Evolutionary conservation across 2,888 invertebrate genomes (phyloP), one percentile per base, ranked within the genome.

Genomic region (Stictocephala bisonia): DNA sequence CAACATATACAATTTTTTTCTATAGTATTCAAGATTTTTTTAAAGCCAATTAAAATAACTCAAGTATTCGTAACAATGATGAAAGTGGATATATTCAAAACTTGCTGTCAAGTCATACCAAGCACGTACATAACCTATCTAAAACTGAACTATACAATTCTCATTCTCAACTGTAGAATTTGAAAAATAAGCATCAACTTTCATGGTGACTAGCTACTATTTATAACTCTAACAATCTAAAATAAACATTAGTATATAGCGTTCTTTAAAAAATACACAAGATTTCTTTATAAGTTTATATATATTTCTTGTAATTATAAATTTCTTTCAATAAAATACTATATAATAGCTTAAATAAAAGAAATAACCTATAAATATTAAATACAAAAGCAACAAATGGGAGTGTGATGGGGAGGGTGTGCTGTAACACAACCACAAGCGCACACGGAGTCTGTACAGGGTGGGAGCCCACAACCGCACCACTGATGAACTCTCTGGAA

Each of bases 241-340:
- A 70, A 41, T 56, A 70, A 70, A 56, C 53, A 53, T 70, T 51
- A 70, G 70, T 68, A 70, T 50, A 51, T 70, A 56, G 41, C 56
- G 56, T 70, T 70, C 56, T 70, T 56, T 70, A 70, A 70, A 70
- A 70, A 70, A 70, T 70, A 70, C 70, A 70, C 56, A 70, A 70
- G 70, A 56, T 70, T 70, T 70, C 29, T 70, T 40, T 56, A 56
- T 56, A 56, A 6, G 41, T 60, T n/a, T 41, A 56, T 70, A 56
- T 70, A 70, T 70, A 56, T 69, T 53, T 56, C 40, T 70, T 70
- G 40, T 40, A 56, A 70, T 56, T 56, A 70, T 70, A 70, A 70
- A 70, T 70, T 70, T 70, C 56, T 70, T 56, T 70, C 70, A 56
- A 70, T 70, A 70, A 70, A 70, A 70, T 70, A 70, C 70, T 70